Base-by-base conservation (phyloP, 2,797 vertebrate genomes). In the Podarcis siculus region DNA sequence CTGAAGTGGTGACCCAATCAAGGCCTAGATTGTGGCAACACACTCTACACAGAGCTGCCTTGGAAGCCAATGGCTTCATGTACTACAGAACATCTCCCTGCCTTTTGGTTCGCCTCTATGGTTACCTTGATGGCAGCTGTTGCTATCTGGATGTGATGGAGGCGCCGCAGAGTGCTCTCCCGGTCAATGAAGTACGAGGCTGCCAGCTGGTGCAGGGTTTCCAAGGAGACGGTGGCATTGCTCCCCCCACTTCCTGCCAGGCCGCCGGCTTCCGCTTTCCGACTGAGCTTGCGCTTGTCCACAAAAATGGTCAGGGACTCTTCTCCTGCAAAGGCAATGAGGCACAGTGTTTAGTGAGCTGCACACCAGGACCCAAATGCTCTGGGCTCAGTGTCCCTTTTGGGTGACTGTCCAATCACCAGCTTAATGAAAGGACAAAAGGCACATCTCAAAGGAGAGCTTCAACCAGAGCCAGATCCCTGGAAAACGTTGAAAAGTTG, bases 111-210 rank as follows among this genome's bases (percentile, higher is more conserved):
- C 12, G 75, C 5, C 58, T 5, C 27, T 0, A 25, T n/a, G 3
- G 0, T 87, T 92, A 98, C 97, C 97, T 98, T 98, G 95, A 98
- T 97, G 92, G 97, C 97, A 0, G 96, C 96, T 0, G 97, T 97
- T 92, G 97, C 97, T 27, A 98, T 98, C 95, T 98, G 97, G 91
- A 98, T 97, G 30, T 99, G 98, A 95, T 99, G 99, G 49, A 99
- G 98, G 83, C 98, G 96, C 79, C 99, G 97, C 19, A 99, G 96
- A 0, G 99, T 99, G 96, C 98, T 99, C 93, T 99, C 99, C 79
- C 99, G 94, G 96, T 99, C 98, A 0, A 99, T 99, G 97, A 99
- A 99, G 96, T 99, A 99, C 77, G 99, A 99, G 21, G 99, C 99
- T 0, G 99, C 99, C 96, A 99, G 96, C 96, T 99, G 98, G 93